Evolutionary conservation across 2,888 invertebrate species (phyloP).

Genomic region (Pseudococcus jackbeardsleyi): DNA sequence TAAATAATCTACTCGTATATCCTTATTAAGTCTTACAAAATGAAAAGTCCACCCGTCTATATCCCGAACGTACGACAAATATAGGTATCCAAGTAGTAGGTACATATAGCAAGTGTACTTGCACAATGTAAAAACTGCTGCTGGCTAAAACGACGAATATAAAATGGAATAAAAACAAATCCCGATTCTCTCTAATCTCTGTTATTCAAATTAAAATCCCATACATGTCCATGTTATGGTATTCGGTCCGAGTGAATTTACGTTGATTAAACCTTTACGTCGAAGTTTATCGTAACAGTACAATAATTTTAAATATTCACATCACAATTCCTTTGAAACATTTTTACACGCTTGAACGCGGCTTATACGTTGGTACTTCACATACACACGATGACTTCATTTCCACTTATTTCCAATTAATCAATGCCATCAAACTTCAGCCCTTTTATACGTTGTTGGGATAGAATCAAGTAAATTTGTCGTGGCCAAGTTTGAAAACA

Average conservation of each 20-base stretch:
- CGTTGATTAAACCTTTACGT: conserved; percentile 5
- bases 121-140: background rate
- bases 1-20: background rate
- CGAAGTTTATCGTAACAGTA: conserved; percentile 17
- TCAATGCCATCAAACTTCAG: conserved; percentile 5
- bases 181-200: background rate
- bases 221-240: background rate
- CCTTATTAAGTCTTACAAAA: background rate
- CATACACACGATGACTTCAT: background rate
- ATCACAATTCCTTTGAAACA: conserved; percentile 22
- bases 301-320: conserved; percentile 12
- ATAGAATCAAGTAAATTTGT: background rate
- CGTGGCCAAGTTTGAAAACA: background rate
- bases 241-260: conserved; percentile 2
- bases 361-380: background rate
- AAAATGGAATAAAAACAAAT: conserved; percentile 7
- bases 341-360: conserved; percentile 7
- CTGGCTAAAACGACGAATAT: background rate
- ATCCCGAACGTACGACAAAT: background rate
- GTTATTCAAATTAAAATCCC: conserved; percentile 7
- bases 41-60: background rate
- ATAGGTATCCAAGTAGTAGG: background rate
- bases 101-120: background rate
- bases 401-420: conserved; percentile 3
- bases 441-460: background rate